Base-by-base conservation (phyloP, 2,113 vertebrate species). In the Oreochromis tanganicae region DNA sequence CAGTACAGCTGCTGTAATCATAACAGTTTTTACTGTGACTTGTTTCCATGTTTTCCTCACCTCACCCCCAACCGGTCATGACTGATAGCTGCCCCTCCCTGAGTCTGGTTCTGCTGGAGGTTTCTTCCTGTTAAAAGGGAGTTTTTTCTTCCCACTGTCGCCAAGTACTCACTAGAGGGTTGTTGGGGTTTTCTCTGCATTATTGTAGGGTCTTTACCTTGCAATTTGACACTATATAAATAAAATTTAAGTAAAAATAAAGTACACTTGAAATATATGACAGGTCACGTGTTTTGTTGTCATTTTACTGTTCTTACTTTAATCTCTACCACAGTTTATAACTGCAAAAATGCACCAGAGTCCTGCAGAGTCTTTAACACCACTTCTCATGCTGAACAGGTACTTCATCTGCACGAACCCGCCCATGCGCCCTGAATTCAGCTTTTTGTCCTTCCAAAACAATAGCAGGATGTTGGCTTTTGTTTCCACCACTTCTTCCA, bases 71-170 rank as follows among this genome's bases (percentile, higher is more conserved):
- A n/a, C 61, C 32, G 1, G 10, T 36, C 32, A n/a, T 12, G 6
- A 7, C 61, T n/a, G 9, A 63, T n/a, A 16, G 59, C 59, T 0
- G 9, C 29, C 9, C 29, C 29, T 63, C 0, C 59, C 9, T 6
- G 0, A 63, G 59, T 6, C 59, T 63, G 59, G 16, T 63, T 19
- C 59, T 34, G 59, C 59, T 6, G 59, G 16, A 63, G 29, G 9
- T 34, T 63, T 63, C 59, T 63, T 63, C 32, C 17, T 63, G 32
- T 63, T 63, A 7, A 63, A 63, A 0, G 0, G 17, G 17, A n/a
- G 32, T 36, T 63, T 63, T 36, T 36, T 17, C 32, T 63, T 63
- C 32, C 32, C 59, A 12, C 59, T 63, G 17, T 63, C 32, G 3
- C 59, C 59, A 63, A 63, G 0, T 36, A 63, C 17, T 36, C 29